Conservation (phyloP, 2,888 invertebrate species). For the Oscheius onirici region DNA sequence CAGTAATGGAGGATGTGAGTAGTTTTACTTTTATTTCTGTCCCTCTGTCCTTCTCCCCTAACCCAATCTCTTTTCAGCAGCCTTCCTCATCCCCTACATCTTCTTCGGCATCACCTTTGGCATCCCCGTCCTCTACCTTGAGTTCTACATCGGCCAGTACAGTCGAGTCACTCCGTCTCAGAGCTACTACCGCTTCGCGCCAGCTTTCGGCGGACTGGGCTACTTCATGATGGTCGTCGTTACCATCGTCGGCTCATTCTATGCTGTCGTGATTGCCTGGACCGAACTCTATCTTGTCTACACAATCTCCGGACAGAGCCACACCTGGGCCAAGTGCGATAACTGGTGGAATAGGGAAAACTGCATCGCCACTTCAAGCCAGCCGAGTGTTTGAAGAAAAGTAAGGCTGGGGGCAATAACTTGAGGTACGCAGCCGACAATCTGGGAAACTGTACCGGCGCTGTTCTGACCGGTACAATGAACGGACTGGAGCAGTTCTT, state of each 20-base stretch:
- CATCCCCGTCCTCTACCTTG: slow-evolving; percentile 71
- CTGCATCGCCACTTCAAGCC: background rate
- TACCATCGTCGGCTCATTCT: slow-evolving; percentile 75
- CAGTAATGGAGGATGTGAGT: slow-evolving; percentile 62
- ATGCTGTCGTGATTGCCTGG: slow-evolving; percentile 65
- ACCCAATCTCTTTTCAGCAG: slow-evolving; percentile 56
- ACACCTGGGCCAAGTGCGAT: slow-evolving; percentile 34
- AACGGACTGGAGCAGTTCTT: slow-evolving; percentile 16
- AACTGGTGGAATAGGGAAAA: slow-evolving; percentile 40
- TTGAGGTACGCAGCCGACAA: slow-evolving; percentile 33
- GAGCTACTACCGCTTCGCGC: slow-evolving; percentile 10
- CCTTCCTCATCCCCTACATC: slow-evolving; percentile 72
- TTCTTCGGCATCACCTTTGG: slow-evolving; percentile 71
- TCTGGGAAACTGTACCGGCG: background rate
- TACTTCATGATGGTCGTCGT: slow-evolving; percentile 85
- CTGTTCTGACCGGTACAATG: background rate
- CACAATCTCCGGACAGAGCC: slow-evolving; percentile 32
- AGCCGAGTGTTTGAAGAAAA: background rate
- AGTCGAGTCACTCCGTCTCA: background rate
- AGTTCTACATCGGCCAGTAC: slow-evolving; percentile 70
- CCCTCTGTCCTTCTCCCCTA: background rate
- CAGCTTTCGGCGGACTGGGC: slow-evolving; percentile 18
- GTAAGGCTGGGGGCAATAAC: background rate
- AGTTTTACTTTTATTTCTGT: slow-evolving; percentile 72
- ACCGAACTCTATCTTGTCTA: slow-evolving; percentile 50